Evolutionary conservation across 2,888 invertebrate species (phyloP).

Genomic region (Drosophila aldrichi): DNA sequence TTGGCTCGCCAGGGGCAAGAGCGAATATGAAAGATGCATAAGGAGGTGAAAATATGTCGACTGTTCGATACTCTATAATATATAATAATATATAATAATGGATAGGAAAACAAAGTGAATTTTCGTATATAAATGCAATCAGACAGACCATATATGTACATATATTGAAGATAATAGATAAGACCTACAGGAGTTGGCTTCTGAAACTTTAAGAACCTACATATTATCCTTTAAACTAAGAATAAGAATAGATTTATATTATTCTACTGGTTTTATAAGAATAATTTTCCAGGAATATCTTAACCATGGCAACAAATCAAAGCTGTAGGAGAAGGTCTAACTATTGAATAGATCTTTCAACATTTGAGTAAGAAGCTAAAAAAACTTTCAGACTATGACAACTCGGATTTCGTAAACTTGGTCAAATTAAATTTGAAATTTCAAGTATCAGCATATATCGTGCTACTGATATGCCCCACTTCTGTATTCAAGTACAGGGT

Average conservation of each 20-base stretch:
- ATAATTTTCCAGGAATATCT: too few relatives aligned
- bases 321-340: too few relatives aligned
- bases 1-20: conserved; percentile 29
- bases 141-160: background rate
- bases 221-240: too few relatives aligned
- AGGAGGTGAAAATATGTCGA: background rate
- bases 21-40: conserved; percentile 13
- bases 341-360: too few relatives aligned
- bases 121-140: background rate
- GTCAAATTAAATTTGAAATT: too few relatives aligned
- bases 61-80: background rate
- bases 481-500: background rate
- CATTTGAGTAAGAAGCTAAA: background rate
- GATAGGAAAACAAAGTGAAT: background rate
- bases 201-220: too few relatives aligned
- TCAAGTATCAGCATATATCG: background rate
- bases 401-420: too few relatives aligned
- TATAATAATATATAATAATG: background rate
- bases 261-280: too few relatives aligned
- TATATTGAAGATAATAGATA: background rate
- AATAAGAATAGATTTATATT: too few relatives aligned
- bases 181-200: too few relatives aligned
- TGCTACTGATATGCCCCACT: background rate
- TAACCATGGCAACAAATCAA: too few relatives aligned
- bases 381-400: too few relatives aligned